Base-by-base conservation (phyloP, 2,797 vertebrate species). In the Salmo trutta region DNA sequence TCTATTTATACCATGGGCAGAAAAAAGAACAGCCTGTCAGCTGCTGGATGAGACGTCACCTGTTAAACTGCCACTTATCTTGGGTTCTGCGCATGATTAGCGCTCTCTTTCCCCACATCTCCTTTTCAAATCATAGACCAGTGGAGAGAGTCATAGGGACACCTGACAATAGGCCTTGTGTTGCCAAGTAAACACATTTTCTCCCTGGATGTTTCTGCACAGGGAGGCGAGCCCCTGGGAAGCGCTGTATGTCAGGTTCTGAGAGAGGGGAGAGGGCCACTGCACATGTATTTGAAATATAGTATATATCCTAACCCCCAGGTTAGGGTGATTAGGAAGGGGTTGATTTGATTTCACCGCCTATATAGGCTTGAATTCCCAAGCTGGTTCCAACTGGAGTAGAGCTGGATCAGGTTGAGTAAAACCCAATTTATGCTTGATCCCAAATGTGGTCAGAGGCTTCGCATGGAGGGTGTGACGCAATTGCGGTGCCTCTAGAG, bases 101-200 rank as follows among this genome's bases (percentile, higher is more conserved):
- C 41, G 68, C 51, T 16, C 15, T 62, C 3, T 67, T 27, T 10
- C 70, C 19, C 19, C 12, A 47, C 59, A 1, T 5, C 59, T 8
- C 74, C 65, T 53, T 72, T 73, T 73, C 33, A 76, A 82, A 79
- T 83, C 77, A 84, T 82, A 85, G 82, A 76, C 64, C 82, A 82
- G 59, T 75, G 75, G 81, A 75, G 76, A 85, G 79, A 86, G 86
- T 85, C 70, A 87, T 86, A 84, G 83, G 84, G 79, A 68, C 67
- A 41, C 53, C 85, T 83, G 83, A 86, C 84, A 77, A 79, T 82
- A 76, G 64, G 68, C 77, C 80, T 75, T 69, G 78, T 77, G 70
- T 70, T 83, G 87, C 85, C 72, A 77, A 81, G 87, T 90, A 86
- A 85, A 91, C 86, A 85, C 73, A 84, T 87, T 87, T 84, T 81